Percentiles rank a stretch among this genome's conserved stretches.
Evolutionary conservation across 2,113 vertebrate species (phyloP).

Genomic region (Sus scrofa): DNA sequence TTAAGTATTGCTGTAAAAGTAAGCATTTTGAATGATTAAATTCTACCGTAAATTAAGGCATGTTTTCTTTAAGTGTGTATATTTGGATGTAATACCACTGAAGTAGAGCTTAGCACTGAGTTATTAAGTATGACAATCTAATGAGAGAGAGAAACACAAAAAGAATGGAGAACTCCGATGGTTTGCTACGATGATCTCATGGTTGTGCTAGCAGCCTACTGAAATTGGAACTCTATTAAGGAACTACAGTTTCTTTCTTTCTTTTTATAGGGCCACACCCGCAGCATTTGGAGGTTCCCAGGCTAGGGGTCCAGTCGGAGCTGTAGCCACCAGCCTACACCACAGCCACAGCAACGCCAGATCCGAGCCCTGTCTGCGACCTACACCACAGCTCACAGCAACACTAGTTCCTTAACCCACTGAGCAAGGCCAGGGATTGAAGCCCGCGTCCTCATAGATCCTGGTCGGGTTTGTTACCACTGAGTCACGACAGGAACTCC

Average conservation of each 20-base stretch:
- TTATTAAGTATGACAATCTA: constrained; percentile 22
- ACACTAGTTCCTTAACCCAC: no score
- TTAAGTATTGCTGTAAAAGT: constrained; percentile 84
- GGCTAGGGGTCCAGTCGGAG: no score
- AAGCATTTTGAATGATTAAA: constrained; percentile 68
- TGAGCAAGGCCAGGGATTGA: no score
- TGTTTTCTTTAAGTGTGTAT: not conserved
- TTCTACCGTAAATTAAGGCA: constrained; percentile 37
- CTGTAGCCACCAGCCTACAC: no score
- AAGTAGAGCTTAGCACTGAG: not conserved
- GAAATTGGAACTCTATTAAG: not conserved
- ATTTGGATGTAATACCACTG: not conserved
- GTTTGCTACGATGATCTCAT: not conserved
- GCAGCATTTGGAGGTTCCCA: no score
- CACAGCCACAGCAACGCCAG: no score
- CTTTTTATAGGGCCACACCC: no score
- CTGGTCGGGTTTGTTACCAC: no score
- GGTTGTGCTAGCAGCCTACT: not conserved
- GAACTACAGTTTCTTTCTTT: not conserved
- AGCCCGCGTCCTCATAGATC: no score
- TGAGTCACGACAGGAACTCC: no score
- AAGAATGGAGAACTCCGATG: constrained; percentile 28
- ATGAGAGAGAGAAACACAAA: constrained; percentile 45
- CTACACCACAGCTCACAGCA: no score
- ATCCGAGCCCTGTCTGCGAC: no score